A percentile compares a stretch with the other conserved stretches of the same genome.
Conservation (phyloP, 2,888 invertebrate species). For the Epinotia brunnichana region DNA sequence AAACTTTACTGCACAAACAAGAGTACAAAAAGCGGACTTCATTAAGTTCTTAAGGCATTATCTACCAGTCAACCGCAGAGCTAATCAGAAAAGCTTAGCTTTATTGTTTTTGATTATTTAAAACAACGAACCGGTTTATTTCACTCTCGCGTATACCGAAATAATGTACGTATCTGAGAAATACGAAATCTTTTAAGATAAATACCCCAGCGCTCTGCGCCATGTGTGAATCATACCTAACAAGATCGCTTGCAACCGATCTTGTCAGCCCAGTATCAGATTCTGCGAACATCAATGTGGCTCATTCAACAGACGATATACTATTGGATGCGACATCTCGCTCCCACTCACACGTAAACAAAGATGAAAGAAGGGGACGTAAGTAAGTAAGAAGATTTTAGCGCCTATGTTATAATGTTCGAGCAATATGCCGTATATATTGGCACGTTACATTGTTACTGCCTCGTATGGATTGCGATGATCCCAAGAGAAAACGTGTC, state of each 20-base stretch:
- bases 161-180: too few species aligned
- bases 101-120: too few species aligned
- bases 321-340: background rate
- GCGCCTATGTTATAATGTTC: background rate
- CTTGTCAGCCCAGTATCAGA: constrained; percentile 10
- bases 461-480: constrained; percentile 39
- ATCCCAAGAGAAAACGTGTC: constrained; percentile 57
- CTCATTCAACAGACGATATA: background rate
- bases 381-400: background rate
- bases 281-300: constrained; percentile 10
- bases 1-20: too few species aligned
- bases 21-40: too few species aligned
- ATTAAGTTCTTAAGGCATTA: too few species aligned
- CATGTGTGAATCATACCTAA: constrained; percentile 12
- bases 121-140: too few species aligned
- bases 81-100: too few species aligned
- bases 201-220: background rate
- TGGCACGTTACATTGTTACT: constrained; percentile 6
- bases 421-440: background rate
- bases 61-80: too few species aligned
- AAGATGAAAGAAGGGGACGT: background rate
- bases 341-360: background rate
- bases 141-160: too few species aligned
- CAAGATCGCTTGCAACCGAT: background rate
- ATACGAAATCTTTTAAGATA: background rate